Evolutionary conservation across 2,888 invertebrate species (phyloP).

Genomic region (Diaphora mendica): DNA sequence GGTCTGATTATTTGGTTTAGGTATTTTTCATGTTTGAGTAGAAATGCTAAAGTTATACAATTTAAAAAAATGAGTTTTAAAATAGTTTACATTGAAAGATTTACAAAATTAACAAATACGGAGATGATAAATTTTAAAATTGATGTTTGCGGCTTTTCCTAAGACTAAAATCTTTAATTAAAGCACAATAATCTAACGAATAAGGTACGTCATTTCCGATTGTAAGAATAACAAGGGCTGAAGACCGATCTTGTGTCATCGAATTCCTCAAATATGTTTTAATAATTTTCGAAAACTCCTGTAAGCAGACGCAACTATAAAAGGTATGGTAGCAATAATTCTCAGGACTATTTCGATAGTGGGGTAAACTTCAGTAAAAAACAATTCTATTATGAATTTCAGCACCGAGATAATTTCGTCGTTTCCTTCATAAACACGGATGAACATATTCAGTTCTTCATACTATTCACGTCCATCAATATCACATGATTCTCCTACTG

Average conservation of each 20-base stretch:
- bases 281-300: too few relatives aligned
- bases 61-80: background rate
- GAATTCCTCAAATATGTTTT: too few relatives aligned
- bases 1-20: background rate
- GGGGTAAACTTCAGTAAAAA: background rate
- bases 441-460: slow-evolving; percentile 39
- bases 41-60: background rate
- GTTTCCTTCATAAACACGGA: slow-evolving; percentile 28
- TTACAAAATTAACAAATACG: slow-evolving; percentile 1
- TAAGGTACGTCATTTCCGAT: too few relatives aligned
- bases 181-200: background rate
- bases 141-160: background rate
- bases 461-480: slow-evolving; percentile 43
- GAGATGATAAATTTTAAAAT: slow-evolving; percentile 9
- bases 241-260: accelerated
- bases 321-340: too few relatives aligned
- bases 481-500: slow-evolving; percentile 44
- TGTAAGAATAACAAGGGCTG: too few relatives aligned
- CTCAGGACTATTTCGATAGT: slow-evolving; percentile 1
- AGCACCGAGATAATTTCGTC: slow-evolving; percentile 34
- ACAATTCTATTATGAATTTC: background rate
- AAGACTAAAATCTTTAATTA: background rate
- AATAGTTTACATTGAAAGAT: background rate
- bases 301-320: too few relatives aligned
- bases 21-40: background rate